Conservation (phyloP, 2,888 invertebrate species). For the Agrenia bidenticulata region DNA sequence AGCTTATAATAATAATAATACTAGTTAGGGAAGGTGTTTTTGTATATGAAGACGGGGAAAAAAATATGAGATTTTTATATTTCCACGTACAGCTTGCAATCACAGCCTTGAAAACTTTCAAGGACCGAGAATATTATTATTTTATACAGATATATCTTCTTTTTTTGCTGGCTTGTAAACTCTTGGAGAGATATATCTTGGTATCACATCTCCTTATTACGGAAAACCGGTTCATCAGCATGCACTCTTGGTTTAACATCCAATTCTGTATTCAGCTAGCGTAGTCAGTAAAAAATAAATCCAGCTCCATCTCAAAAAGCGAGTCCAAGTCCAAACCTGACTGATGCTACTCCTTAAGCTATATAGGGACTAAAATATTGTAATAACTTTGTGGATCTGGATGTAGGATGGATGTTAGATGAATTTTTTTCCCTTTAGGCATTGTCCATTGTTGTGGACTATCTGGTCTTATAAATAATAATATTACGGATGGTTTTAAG, state of each 20-base stretch:
- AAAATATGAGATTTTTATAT: too few relatives aligned
- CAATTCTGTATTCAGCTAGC: neutral
- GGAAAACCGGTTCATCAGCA: constrained; percentile 28
- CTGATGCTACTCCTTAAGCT: too few relatives aligned
- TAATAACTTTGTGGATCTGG: too few relatives aligned
- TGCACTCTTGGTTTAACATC: constrained; percentile 10
- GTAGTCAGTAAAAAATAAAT: constrained; percentile 7
- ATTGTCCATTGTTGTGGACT: too few relatives aligned
- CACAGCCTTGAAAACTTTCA: constrained; percentile 42
- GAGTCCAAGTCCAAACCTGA: too few relatives aligned
- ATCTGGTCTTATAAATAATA: too few relatives aligned
- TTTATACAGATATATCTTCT: too few relatives aligned
- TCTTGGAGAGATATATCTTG: neutral
- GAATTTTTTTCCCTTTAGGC: too few relatives aligned
- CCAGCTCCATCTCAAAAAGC: neutral
- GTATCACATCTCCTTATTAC: neutral
- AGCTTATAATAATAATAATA: constrained; percentile 1
- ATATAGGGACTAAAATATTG: too few relatives aligned
- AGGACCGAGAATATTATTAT: constrained; percentile 24
- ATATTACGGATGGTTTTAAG: too few relatives aligned
- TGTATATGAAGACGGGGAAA: too few relatives aligned
- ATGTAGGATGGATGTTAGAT: too few relatives aligned
- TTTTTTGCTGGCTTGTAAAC: neutral
- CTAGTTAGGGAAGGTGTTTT: neutral
- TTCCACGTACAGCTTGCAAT: constrained; percentile 2